Conservation (phyloP, 1,140 invertebrate genomes). For the Leptestheria dahalacensis region DNA sequence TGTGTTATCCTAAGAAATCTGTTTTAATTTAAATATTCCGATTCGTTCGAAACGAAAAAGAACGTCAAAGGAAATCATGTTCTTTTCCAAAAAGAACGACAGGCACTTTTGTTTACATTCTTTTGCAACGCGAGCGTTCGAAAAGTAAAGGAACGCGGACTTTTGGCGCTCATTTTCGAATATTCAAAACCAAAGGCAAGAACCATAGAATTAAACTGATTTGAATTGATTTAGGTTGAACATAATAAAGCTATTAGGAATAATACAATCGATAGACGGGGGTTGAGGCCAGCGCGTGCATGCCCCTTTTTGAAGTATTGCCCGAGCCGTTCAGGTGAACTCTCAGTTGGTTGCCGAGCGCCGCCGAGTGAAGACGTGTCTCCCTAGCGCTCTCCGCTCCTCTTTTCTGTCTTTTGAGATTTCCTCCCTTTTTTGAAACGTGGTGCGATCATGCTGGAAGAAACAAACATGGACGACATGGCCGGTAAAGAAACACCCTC, state of each 20-base stretch:
- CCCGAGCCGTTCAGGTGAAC: not conserved
- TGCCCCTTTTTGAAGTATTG: not conserved
- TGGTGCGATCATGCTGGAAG: not conserved
- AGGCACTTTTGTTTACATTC: not conserved
- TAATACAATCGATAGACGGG: not conserved
- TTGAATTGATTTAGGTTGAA: not conserved
- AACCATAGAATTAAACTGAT: not conserved
- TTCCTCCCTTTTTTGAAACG: not conserved
- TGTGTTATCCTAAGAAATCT: too few relatives aligned
- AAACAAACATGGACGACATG: not conserved
- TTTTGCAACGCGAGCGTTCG: not conserved
- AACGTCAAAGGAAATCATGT: not conserved
- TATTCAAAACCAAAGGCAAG: too few relatives aligned
- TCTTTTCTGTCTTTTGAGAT: not conserved
- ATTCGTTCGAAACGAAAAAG: not conserved
- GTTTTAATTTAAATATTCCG: too few relatives aligned
- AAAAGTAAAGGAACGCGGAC: not conserved
- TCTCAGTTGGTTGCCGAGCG: not conserved
- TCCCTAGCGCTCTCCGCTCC: not conserved
- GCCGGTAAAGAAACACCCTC: not conserved
- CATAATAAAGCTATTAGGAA: not conserved
- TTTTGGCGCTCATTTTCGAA: not conserved
- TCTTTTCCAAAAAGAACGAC: not conserved
- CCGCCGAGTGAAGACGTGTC: not conserved
- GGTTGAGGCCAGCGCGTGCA: not conserved